A percentile compares a stretch with the other conserved stretches of the same genome.
Evolutionary conservation across 2,888 invertebrate species (phyloP).

Genomic region (Invenusta paracnida): DNA sequence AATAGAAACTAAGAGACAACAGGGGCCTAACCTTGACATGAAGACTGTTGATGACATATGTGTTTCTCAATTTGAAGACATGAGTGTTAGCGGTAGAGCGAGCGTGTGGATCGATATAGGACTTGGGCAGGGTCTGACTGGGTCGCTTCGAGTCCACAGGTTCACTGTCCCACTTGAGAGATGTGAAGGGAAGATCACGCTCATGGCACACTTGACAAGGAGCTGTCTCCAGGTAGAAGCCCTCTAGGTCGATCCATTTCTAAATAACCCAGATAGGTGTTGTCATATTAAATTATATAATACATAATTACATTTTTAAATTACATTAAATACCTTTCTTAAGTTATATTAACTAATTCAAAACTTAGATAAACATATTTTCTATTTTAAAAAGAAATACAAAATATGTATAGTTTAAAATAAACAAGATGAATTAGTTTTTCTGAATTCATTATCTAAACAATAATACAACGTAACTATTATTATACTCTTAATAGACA

Average conservation of each 20-base stretch:
- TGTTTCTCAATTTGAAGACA: constrained; percentile 32
- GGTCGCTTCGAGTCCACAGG: constrained; percentile 38
- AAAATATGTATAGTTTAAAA: neutral
- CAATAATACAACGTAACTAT: too few relatives aligned
- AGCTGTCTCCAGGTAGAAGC: constrained; percentile 90
- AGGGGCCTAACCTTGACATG: neutral
- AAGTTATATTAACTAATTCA: too few relatives aligned
- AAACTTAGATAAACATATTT: too few relatives aligned
- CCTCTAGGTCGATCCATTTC: constrained; percentile 25
- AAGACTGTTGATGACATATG: constrained; percentile 28
- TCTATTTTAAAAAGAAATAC: neutral
- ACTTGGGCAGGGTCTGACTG: constrained; percentile 1
- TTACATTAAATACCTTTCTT: too few relatives aligned
- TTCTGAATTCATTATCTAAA: too few relatives aligned
- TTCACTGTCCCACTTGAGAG: constrained; percentile 37
- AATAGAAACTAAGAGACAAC: neutral
- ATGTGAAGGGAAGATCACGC: constrained; percentile 80
- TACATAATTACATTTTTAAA: too few relatives aligned
- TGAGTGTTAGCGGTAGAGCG: constrained; percentile 32
- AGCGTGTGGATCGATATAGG: constrained; percentile 20
- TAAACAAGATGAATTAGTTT: neutral
- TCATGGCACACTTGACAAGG: constrained; percentile 96
- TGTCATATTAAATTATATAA: too few relatives aligned
- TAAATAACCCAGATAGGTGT: neutral
- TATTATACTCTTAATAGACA: too few relatives aligned